Percentiles rank a stretch among this genome's conserved stretches.
Evolutionary conservation across 2,797 vertebrate species (phyloP).

Genomic region (Staurois parvus): DNA sequence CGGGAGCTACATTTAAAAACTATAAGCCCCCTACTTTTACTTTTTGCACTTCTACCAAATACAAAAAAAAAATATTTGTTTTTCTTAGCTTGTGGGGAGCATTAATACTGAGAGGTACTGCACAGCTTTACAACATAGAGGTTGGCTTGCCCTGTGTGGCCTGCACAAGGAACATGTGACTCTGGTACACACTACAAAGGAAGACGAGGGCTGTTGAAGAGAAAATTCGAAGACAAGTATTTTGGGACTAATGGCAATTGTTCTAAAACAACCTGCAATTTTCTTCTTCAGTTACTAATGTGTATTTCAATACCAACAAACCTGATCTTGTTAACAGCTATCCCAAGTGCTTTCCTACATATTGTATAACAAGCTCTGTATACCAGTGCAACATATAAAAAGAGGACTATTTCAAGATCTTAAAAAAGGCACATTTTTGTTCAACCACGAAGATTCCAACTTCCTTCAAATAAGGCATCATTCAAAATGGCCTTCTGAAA

Average conservation of each 20-base stretch:
- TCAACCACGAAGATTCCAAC: slow-evolving; percentile 49
- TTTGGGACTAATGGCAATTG: background rate
- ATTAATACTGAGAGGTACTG: background rate
- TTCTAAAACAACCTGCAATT: slow-evolving; percentile 7
- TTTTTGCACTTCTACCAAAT: background rate
- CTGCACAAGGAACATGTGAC: slow-evolving; percentile 24
- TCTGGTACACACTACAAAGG: background rate
- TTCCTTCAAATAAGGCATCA: slow-evolving; percentile 57
- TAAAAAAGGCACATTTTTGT: slow-evolving; percentile 59
- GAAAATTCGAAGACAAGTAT: background rate
- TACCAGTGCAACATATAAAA: slow-evolving; percentile 46
- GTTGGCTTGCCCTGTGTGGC: slow-evolving; percentile 17
- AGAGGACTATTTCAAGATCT: slow-evolving; percentile 35
- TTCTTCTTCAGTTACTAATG: background rate
- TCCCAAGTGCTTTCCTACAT: slow-evolving; percentile 5
- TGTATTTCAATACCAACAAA: slow-evolving; percentile 7
- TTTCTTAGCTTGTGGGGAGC: background rate
- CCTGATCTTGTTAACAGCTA: background rate
- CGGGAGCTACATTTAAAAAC: background rate
- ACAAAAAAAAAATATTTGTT: too few relatives aligned
- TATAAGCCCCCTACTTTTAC: background rate
- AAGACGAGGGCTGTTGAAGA: background rate
- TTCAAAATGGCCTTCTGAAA: slow-evolving; percentile 55
- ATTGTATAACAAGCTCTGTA: slow-evolving; percentile 22
- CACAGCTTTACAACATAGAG: background rate